phyloP scores from a whole-genome alignment of 2,888 invertebrate genomes.

The Sminthurides aquaticus region DNA sequence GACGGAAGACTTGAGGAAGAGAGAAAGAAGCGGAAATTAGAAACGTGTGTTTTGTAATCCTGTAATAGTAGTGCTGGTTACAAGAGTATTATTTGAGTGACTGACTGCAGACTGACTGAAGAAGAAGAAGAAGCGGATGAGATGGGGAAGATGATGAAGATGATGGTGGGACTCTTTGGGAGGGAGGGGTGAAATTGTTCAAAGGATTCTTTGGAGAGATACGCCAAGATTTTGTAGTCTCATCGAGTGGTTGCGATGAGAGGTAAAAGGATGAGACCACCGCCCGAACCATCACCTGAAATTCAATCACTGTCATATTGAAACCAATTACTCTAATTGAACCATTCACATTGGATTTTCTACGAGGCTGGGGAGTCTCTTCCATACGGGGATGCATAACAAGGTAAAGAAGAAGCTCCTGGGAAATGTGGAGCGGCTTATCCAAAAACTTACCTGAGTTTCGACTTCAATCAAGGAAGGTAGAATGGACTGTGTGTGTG shows the following conservation, averaged over 20 bases:
- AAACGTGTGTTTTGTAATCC: not conserved
- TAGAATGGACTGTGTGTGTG: too few species aligned
- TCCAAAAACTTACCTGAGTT: too few species aligned
- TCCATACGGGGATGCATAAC: too few species aligned
- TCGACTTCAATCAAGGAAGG: too few species aligned
- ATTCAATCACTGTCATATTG: slow-evolving; percentile 19
- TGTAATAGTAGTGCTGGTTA: not conserved
- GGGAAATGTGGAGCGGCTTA: too few species aligned
- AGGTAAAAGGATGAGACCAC: not conserved
- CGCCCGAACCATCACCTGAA: slow-evolving; percentile 8
- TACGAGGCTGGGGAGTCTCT: not conserved
- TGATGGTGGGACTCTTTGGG: not conserved
- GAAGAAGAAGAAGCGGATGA: too few species aligned
- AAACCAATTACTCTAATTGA: slow-evolving; percentile 22
- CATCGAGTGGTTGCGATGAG: not conserved
- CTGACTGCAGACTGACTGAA: too few species aligned
- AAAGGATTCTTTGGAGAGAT: not conserved
- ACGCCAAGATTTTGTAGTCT: not conserved
- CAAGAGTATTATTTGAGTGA: too few species aligned
- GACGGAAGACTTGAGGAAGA: too few species aligned
- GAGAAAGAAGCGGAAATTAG: not conserved
- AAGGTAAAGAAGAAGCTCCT: too few species aligned
- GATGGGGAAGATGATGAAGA: not conserved
- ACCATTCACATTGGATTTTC: slow-evolving; percentile 12
- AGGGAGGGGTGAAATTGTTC: too few species aligned